Conservation (phyloP, 1,140 invertebrate species). For the Aphaenogaster rudis region DNA sequence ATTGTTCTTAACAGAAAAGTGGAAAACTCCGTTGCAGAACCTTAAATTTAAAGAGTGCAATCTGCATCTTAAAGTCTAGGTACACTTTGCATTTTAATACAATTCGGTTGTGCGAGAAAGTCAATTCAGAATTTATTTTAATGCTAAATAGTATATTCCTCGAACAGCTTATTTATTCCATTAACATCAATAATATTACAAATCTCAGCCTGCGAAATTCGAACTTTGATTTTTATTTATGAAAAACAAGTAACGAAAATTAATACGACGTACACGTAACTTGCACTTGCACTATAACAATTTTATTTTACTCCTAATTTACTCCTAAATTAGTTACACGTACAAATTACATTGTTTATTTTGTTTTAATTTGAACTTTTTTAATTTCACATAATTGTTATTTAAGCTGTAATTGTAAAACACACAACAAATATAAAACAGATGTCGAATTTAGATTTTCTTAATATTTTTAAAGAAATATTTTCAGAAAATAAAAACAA, state of each 20-base stretch:
- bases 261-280: background rate
- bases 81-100: constrained; percentile 59
- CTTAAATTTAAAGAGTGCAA: constrained; percentile 36
- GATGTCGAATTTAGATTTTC: background rate
- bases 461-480: background rate
- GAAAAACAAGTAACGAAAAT: background rate
- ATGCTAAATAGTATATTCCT: constrained; percentile 42
- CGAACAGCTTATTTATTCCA: constrained; percentile 22
- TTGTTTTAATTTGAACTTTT: background rate
- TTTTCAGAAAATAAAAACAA: background rate
- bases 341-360: background rate
- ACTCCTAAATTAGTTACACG: background rate
- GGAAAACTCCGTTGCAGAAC: background rate
- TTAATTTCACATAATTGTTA: background rate
- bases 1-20: constrained; percentile 30
- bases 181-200: constrained; percentile 14
- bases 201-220: background rate
- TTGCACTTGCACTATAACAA: background rate
- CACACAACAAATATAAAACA: background rate
- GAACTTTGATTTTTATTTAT: constrained; percentile 1
- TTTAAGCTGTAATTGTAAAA: background rate
- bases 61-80: constrained; percentile 51
- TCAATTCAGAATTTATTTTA: constrained; percentile 42
- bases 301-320: background rate
- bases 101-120: constrained; percentile 27